Conservation (phyloP, 2,888 invertebrate genomes). For the Drosophila flavopinicola region DNA sequence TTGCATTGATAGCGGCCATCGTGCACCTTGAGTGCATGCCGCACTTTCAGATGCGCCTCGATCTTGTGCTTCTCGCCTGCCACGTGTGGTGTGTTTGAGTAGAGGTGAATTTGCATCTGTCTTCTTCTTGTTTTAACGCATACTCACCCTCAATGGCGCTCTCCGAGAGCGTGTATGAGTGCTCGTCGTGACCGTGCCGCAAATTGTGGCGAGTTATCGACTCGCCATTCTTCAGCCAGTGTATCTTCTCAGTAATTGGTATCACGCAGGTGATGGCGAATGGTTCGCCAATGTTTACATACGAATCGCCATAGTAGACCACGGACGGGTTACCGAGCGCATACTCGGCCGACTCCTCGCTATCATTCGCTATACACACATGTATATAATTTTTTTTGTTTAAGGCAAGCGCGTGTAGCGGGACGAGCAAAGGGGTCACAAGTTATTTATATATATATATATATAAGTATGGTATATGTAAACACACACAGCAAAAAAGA, state of each 20-base stretch:
- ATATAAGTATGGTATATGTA: conserved; percentile 8
- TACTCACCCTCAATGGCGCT: conserved; percentile 83
- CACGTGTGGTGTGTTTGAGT: conserved; percentile 7
- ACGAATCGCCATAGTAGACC: conserved; percentile 83
- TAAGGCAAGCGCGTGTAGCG: not conserved
- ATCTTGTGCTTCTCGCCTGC: conserved; percentile 84
- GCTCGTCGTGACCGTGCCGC: conserved; percentile 83
- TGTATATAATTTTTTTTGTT: conserved; percentile 8
- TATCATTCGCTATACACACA: conserved; percentile 50
- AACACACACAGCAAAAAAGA: conserved; percentile 35
- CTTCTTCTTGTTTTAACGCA: conserved; percentile 5
- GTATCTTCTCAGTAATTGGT: conserved; percentile 82
- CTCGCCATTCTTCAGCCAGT: conserved; percentile 83
- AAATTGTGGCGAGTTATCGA: conserved; percentile 83
- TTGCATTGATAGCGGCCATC: conserved; percentile 84
- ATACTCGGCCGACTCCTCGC: conserved; percentile 76
- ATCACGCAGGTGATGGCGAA: conserved; percentile 84
- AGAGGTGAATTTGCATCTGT: not conserved
- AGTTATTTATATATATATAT: conserved; percentile 8
- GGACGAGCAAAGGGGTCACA: conserved; percentile 41
- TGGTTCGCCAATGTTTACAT: conserved; percentile 82
- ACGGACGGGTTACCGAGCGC: conserved; percentile 67
- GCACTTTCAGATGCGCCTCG: conserved; percentile 83
- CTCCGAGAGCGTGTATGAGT: conserved; percentile 81
- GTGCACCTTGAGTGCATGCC: conserved; percentile 83